Evolutionary conservation across 2,113 vertebrate genomes (phyloP).

Genomic region (Antechinus flavipes): DNA sequence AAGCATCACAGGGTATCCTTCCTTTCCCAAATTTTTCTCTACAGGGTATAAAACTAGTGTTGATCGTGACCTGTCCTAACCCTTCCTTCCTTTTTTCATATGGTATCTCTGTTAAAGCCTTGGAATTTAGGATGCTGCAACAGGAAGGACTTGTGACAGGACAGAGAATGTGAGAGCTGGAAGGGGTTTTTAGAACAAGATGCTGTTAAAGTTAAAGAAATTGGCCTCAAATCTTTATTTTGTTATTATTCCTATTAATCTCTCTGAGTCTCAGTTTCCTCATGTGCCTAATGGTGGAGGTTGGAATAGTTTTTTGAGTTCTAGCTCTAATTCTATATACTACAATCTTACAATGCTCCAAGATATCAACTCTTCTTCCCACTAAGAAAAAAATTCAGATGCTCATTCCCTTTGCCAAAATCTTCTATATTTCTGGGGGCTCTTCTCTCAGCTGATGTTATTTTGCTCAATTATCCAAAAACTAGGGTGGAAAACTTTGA

Average conservation of each 20-base stretch:
- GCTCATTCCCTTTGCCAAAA: conserved; percentile 1
- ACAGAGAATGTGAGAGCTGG: too few relatives aligned
- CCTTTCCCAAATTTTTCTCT: not conserved
- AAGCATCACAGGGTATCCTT: not conserved
- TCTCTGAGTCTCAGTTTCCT: not conserved
- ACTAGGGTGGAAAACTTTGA: not conserved
- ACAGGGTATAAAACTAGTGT: not conserved
- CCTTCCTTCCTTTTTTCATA: not conserved
- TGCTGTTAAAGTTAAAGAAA: not conserved
- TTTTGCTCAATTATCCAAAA: not conserved
- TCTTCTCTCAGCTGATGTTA: not conserved
- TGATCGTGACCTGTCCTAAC: not conserved
- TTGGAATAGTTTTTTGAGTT: not conserved
- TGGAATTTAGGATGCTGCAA: too few relatives aligned
- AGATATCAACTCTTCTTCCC: not conserved
- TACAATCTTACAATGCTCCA: not conserved
- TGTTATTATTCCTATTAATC: not conserved
- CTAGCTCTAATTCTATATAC: not conserved
- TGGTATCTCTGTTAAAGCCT: not conserved
- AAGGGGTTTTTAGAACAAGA: too few relatives aligned
- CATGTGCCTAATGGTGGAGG: not conserved
- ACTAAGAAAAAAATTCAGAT: not conserved
- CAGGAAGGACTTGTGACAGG: too few relatives aligned
- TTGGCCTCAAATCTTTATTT: not conserved
- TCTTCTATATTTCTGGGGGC: not conserved